Evolutionary conservation across 2,888 invertebrate genomes (phyloP).

Genomic region (Mythimna ferrago): DNA sequence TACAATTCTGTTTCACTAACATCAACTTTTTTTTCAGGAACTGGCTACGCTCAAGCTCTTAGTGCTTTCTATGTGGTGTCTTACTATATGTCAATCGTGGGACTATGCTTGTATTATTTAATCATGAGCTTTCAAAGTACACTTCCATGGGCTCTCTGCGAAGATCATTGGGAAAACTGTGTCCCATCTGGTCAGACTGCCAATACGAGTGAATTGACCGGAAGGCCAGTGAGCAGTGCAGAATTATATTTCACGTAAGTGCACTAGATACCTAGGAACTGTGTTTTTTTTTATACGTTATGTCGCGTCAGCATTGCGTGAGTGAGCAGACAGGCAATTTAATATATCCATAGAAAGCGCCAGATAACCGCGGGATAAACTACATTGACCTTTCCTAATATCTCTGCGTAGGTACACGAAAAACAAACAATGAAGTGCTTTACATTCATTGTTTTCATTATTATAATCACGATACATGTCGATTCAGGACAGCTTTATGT

Average conservation of each 20-base stretch:
- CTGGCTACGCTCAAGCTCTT: conserved; percentile 93
- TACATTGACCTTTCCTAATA: too few species aligned
- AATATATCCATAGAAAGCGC: not conserved
- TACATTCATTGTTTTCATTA: too few species aligned
- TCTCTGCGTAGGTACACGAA: too few species aligned
- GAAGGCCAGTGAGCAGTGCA: conserved; percentile 87
- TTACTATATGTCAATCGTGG: conserved; percentile 95
- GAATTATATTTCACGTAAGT: conserved; percentile 91
- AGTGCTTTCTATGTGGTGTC: conserved; percentile 92
- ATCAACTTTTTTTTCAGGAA: conserved; percentile 84
- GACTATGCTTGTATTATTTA: conserved; percentile 94
- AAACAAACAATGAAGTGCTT: too few species aligned
- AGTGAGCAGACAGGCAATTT: conserved; percentile 5
- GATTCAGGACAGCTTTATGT: too few species aligned
- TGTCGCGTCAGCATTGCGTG: not conserved
- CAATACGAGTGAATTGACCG: conserved; percentile 63
- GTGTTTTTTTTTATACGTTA: not conserved
- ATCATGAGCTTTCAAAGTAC: conserved; percentile 92
- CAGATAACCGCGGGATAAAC: too few species aligned
- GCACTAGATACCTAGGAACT: not conserved
- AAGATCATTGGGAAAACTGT: conserved; percentile 89
- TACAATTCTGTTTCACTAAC: not conserved
- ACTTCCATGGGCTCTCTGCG: conserved; percentile 94
- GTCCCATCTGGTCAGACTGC: conserved; percentile 80
- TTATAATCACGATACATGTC: too few species aligned